phyloP scores from a whole-genome alignment of 2,888 invertebrate genomes.

The Lasioglossum zephyrum region DNA sequence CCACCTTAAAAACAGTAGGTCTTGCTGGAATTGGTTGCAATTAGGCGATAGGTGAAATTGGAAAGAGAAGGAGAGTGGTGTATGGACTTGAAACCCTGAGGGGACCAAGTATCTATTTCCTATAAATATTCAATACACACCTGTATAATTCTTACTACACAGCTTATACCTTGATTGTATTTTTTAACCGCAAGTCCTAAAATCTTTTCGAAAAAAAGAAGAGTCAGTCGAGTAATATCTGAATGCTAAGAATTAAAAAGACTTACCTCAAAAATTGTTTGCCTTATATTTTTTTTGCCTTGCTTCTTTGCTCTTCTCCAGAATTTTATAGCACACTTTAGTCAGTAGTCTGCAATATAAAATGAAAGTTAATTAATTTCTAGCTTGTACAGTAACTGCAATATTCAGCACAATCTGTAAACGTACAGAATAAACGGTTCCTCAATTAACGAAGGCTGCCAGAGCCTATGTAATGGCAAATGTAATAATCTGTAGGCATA shows the following conservation, averaged over 20 bases:
- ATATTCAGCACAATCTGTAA: background rate
- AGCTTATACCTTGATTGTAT: slow-evolving; percentile 93
- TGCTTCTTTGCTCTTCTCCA: slow-evolving; percentile 88
- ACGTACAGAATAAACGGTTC: slow-evolving; percentile 93
- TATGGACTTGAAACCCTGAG: too few relatives aligned
- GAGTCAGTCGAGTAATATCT: slow-evolving; percentile 49
- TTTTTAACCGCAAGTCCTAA: slow-evolving; percentile 91
- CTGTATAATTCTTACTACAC: slow-evolving; percentile 89
- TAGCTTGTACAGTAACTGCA: background rate
- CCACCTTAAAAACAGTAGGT: too few relatives aligned
- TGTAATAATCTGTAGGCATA: slow-evolving; percentile 89
- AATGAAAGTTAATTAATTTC: background rate
- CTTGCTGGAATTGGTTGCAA: too few relatives aligned
- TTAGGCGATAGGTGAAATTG: too few relatives aligned
- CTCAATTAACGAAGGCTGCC: slow-evolving; percentile 93
- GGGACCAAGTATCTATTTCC: too few relatives aligned
- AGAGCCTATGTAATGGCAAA: slow-evolving; percentile 89
- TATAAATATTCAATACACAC: slow-evolving; percentile 77
- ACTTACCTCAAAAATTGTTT: slow-evolving; percentile 86
- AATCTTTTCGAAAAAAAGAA: slow-evolving; percentile 87
- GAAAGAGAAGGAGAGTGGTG: too few relatives aligned
- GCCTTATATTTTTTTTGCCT: slow-evolving; percentile 87
- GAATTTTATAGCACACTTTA: slow-evolving; percentile 86
- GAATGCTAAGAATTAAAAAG: slow-evolving; percentile 8
- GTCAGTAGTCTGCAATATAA: slow-evolving; percentile 85